Percentiles rank a stretch among this genome's conserved stretches.
Conservation (phyloP, 2,797 vertebrate genomes). For the Melopsittacus undulatus region DNA sequence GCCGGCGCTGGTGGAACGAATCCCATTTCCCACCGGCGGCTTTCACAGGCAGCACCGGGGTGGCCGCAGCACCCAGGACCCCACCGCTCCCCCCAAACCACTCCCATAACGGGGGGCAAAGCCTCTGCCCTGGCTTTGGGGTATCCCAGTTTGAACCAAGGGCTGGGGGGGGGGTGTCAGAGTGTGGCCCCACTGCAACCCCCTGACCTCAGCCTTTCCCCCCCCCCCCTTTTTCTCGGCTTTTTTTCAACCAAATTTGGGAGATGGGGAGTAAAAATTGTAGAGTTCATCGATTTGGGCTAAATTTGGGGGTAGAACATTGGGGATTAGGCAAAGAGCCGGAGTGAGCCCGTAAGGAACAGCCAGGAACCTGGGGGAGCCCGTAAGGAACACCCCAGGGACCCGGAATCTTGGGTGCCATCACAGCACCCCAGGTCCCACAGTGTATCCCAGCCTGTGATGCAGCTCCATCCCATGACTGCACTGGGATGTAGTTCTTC, state of each 20-base stretch:
- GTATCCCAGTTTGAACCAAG: not conserved
- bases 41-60: not conserved
- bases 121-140: not conserved
- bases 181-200: too few relatives aligned
- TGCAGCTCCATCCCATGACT: not conserved
- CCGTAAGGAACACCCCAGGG: not conserved
- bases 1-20: not conserved
- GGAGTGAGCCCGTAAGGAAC: not conserved
- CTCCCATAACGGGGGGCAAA: not conserved
- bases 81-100: not conserved
- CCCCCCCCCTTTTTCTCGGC: not conserved
- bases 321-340: not conserved
- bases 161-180: too few relatives aligned
- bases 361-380: not conserved
- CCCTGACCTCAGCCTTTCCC: too few relatives aligned
- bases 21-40: not conserved
- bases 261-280: fast-evolving
- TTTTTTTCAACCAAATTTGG: not conserved
- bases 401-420: not conserved
- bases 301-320: too few relatives aligned
- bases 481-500: not conserved
- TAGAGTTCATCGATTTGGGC: not conserved
- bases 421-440: not conserved
- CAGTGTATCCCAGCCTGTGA: not conserved
- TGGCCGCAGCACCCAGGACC: not conserved